phyloP scores from a whole-genome alignment of 2,888 invertebrate genomes.

The Cephus pygmeus region DNA sequence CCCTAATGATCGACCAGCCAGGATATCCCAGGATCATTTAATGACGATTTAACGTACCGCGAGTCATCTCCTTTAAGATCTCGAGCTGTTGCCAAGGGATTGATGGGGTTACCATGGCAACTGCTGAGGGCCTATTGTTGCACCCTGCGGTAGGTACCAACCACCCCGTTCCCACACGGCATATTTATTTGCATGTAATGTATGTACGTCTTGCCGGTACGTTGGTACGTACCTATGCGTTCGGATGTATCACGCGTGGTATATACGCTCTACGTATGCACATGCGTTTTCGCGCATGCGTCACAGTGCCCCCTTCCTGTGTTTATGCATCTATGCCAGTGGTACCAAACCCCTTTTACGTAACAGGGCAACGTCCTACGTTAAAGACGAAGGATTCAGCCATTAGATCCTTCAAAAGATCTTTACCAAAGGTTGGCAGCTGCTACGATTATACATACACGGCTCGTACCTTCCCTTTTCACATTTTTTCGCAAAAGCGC shows the following conservation, averaged over 20 bases:
- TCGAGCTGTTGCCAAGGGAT: slow-evolving; percentile 66
- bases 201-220: slow-evolving; percentile 19
- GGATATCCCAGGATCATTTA: slow-evolving; percentile 18
- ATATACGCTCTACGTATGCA: background rate
- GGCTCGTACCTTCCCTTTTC: too few species aligned
- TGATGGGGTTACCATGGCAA: slow-evolving; percentile 65
- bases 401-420: background rate
- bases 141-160: slow-evolving; percentile 49
- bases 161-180: slow-evolving; percentile 50
- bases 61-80: slow-evolving; percentile 60
- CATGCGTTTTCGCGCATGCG: slow-evolving; percentile 10
- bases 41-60: background rate
- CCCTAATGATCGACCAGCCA: background rate
- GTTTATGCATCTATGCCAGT: slow-evolving; percentile 65
- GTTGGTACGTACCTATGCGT: slow-evolving; percentile 25
- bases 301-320: slow-evolving; percentile 29
- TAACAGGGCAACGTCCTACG: slow-evolving; percentile 60
- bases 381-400: slow-evolving; percentile 56
- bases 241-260: too few species aligned
- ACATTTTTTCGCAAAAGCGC: too few species aligned
- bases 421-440: too few species aligned
- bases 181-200: slow-evolving; percentile 63
- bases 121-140: slow-evolving; percentile 64
- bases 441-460: too few species aligned
- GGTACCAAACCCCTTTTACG: slow-evolving; percentile 60